phyloP scores from a whole-genome alignment of 1,140 invertebrate species.

The Lepidurus arcticus region DNA sequence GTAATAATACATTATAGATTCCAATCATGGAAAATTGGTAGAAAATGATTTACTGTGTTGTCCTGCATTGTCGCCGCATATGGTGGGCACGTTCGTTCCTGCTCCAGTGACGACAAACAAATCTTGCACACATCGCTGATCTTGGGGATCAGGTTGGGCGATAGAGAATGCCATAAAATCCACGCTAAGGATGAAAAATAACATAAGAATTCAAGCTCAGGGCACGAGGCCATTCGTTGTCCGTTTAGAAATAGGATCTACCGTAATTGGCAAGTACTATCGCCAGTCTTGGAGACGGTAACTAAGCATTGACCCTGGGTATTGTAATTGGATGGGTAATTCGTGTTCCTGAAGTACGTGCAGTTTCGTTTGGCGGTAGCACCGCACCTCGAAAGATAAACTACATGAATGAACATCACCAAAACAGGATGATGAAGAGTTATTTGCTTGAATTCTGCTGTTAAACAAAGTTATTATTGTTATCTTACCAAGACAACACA shows the following conservation, averaged over 20 bases:
- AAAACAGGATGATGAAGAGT: not conserved
- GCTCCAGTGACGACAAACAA: slow-evolving; percentile 76
- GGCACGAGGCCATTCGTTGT: not conserved
- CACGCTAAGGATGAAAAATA: slow-evolving; percentile 50
- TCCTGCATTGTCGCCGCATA: slow-evolving; percentile 71
- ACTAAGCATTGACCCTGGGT: slow-evolving; percentile 74
- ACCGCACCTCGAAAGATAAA: slow-evolving; percentile 55
- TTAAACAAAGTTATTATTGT: not conserved
- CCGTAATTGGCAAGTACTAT: slow-evolving; percentile 75
- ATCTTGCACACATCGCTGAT: slow-evolving; percentile 73
- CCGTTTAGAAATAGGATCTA: slow-evolving; percentile 39
- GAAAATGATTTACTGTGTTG: slow-evolving; percentile 66
- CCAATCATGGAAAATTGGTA: not conserved
- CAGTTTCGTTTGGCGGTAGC: slow-evolving; percentile 49
- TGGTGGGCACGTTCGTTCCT: slow-evolving; percentile 66
- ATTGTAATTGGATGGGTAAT: slow-evolving; percentile 56
- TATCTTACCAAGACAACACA: slow-evolving; percentile 46
- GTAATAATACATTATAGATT: not conserved
- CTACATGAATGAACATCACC: slow-evolving; percentile 34
- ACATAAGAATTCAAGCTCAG: not conserved
- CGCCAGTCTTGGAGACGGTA: slow-evolving; percentile 65
- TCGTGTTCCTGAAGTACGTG: slow-evolving; percentile 56
- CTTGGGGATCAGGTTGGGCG: slow-evolving; percentile 61
- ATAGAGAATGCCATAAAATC: slow-evolving; percentile 71
- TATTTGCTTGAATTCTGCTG: not conserved